Percentiles rank a stretch among this genome's conserved stretches.
phyloP scores from a whole-genome alignment of 2,113 vertebrate species.

The Vimba vimba region DNA sequence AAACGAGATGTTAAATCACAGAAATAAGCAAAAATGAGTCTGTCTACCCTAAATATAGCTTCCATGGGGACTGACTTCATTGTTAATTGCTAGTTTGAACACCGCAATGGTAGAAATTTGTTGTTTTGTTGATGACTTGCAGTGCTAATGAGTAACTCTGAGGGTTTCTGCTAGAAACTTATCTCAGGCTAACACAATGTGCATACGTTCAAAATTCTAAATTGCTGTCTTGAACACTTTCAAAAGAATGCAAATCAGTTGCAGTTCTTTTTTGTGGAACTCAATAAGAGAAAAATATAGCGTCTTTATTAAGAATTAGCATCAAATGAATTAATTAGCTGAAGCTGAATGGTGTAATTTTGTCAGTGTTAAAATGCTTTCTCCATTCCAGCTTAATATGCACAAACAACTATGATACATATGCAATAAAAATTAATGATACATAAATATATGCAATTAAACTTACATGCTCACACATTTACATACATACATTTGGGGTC shows the following conservation, averaged over 20 bases:
- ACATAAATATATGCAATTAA: neutral
- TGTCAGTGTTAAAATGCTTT: neutral
- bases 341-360: neutral
- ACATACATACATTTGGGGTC: neutral
- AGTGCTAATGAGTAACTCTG: slow-evolving; percentile 35
- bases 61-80: slow-evolving; percentile 35
- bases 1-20: slow-evolving; percentile 4
- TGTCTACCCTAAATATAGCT: slow-evolving; percentile 24
- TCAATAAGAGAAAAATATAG: neutral
- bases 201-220: neutral
- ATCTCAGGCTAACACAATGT: slow-evolving; percentile 21
- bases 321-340: slow-evolving; percentile 24
- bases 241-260: slow-evolving; percentile 40
- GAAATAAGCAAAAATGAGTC: neutral
- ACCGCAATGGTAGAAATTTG: neutral
- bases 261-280: neutral
- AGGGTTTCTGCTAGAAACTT: slow-evolving; percentile 16
- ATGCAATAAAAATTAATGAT: too few species aligned
- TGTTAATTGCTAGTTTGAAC: slow-evolving; percentile 25
- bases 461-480: neutral
- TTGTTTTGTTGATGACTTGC: slow-evolving; percentile 37
- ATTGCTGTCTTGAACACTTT: slow-evolving; percentile 21
- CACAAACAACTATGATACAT: neutral
- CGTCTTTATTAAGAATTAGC: slow-evolving; percentile 22
- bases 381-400: neutral